Evolutionary conservation across 2,797 vertebrate genomes (phyloP), one percentile per base, ranked within the genome.

Genomic region (Danionella dracula): DNA sequence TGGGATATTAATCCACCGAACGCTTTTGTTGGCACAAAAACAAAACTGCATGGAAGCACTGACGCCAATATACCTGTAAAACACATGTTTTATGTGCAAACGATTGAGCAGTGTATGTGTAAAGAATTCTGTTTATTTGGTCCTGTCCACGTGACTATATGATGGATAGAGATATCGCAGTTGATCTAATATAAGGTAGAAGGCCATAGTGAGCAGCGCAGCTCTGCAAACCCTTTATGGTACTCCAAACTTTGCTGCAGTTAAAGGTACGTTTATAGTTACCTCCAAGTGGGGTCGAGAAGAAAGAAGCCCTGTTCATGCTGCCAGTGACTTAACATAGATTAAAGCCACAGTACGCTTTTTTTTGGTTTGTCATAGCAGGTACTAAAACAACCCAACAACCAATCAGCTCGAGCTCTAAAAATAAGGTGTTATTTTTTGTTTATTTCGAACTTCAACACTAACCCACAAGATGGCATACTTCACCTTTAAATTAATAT

Each of bases 31-130:
- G 60, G 34, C 51, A 60, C 61, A 48, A 35, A 63, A 54, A 57
- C 64, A 60, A 74, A 77, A 76, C 64, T 66, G 67, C 70, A 53
- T 75, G 78, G 80, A 61, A 74, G 76, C 75, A 56, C 73, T 41
- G 66, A 78, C 67, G 59, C 49, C 72, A 66, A 75, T 70, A 64
- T 68, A 79, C 78, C 73, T 61, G 66, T 78, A 71, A 77, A 82
- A 81, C 72, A 71, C 69, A 57, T 59, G 82, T 82, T 85, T 83
- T 81, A 72, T 81, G 53, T 68, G 73, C 74, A 71, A 80, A 72
- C 81, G 63, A 68, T 45, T 65, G 59, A 67, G 41, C 59, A 58
- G 66, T 78, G 61, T 76, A 63, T 71, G 68, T 76, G 70, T 76
- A 48, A 79, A 76, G 75, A 72, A 58, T 40, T 53, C 51, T 63